These are phyloP conservation scores for Glossosoma conforme DNA, from an alignment of 1,140 invertebrate genomes.

Conservation along the genomic window DNA sequence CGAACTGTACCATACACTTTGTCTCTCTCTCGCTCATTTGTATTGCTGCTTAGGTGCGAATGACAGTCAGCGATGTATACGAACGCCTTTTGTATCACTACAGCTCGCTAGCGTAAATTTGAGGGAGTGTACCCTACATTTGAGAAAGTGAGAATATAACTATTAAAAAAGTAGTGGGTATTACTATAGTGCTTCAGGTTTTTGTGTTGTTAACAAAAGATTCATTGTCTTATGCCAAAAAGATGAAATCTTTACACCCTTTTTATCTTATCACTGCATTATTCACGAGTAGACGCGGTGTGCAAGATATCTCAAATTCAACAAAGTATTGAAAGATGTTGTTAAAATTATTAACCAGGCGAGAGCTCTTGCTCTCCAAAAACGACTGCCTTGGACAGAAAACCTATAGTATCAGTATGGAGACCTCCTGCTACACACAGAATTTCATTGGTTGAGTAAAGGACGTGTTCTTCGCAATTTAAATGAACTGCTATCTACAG, in stretches of 20 bases:
- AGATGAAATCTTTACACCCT: slow-evolving; percentile 3
- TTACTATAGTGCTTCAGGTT: not conserved
- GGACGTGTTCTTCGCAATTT: not conserved
- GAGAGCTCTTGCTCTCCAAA: slow-evolving; percentile 3
- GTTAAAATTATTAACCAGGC: slow-evolving; percentile 5
- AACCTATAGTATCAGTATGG: not conserved
- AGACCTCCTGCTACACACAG: slow-evolving; percentile 1
- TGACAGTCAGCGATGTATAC: too few species aligned
- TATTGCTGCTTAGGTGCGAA: too few species aligned
- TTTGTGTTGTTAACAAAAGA: slow-evolving; percentile 4
- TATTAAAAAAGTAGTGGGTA: not conserved
- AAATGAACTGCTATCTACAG: too few species aligned
- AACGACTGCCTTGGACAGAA: not conserved
- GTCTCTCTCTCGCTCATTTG: too few species aligned
- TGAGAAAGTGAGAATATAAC: not conserved
- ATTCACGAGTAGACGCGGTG: slow-evolving; percentile 1
- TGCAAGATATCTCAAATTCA: not conserved
- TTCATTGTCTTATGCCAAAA: slow-evolving; percentile 1
- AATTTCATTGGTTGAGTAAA: not conserved
- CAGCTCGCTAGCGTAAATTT: too few species aligned
- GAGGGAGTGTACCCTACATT: too few species aligned
- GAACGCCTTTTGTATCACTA: too few species aligned
- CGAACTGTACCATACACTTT: too few species aligned
- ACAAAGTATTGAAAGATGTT: not conserved
- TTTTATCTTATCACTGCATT: slow-evolving; percentile 10